These are phyloP conservation scores for Marisa cornuarietis DNA, from an alignment of 1,140 invertebrate genomes.

Conservation along the genomic window DNA sequence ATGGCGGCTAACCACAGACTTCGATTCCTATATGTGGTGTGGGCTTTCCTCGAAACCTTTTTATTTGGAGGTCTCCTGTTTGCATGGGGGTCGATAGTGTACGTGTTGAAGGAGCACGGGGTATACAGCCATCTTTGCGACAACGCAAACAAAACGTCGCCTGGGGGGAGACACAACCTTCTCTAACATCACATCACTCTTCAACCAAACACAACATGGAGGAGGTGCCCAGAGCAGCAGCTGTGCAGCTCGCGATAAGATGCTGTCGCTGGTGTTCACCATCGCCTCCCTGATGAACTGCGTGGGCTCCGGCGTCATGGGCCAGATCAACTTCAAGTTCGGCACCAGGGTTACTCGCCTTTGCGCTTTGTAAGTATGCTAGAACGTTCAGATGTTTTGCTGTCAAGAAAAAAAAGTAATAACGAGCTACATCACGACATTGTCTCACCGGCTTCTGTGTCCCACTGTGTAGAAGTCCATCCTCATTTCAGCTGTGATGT, in stretches of 20 bases:
- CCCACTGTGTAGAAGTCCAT: too few relatives aligned
- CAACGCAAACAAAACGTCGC: neutral
- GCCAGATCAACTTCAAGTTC: slow-evolving; percentile 45
- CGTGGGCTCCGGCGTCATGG: slow-evolving; percentile 43
- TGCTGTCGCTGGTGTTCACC: slow-evolving; percentile 48
- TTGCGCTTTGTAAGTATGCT: slow-evolving; percentile 43
- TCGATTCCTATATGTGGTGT: slow-evolving; percentile 32
- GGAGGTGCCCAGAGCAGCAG: neutral
- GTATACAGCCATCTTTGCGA: slow-evolving; percentile 33
- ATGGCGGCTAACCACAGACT: slow-evolving; percentile 19
- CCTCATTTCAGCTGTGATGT: too few relatives aligned
- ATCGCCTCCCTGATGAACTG: slow-evolving; percentile 47
- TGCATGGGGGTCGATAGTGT: slow-evolving; percentile 50
- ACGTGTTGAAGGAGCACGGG: slow-evolving; percentile 43
- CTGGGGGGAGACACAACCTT: neutral
- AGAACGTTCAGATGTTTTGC: too few relatives aligned
- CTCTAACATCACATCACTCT: neutral
- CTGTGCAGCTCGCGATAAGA: slow-evolving; percentile 42
- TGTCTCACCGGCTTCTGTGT: too few relatives aligned
- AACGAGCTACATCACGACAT: too few relatives aligned
- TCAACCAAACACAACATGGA: neutral
- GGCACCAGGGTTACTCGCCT: slow-evolving; percentile 46
- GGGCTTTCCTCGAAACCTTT: slow-evolving; percentile 43
- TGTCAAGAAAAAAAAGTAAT: too few relatives aligned
- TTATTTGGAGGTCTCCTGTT: slow-evolving; percentile 46